Evolutionary conservation across 2,797 vertebrate genomes (phyloP), one percentile per base, ranked within the genome.

Genomic region (Manis crassicaudata): DNA sequence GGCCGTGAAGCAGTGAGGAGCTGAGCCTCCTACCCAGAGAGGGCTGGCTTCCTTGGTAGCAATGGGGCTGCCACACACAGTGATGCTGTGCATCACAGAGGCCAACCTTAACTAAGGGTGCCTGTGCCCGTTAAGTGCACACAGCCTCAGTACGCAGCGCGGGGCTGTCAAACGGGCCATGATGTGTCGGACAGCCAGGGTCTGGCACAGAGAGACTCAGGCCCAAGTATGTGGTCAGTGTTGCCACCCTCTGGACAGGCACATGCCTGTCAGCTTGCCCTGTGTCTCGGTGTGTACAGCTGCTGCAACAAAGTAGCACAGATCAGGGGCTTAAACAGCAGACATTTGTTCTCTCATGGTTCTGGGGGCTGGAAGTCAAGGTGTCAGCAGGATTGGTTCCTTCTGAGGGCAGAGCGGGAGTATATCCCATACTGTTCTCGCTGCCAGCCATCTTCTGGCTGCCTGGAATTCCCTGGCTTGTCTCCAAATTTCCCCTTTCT

Each of bases 121-220:
- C 50, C 27, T n/a, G 1, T 37, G 37, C 32, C 50, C 23, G 2
- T 46, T 2, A 13, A 23, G 40, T 5, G 2, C 37, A 25, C 56
- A 7, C 50, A 37, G 10, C 54, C 27, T 56, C 0, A 0, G 29
- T 1, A 5, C 14, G 52, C 7, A 4, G 37, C 5, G 1, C 4
- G 32, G 60, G n/a, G 6, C 89, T 63, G 6, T 70, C 23, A 67
- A 29, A 9, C 10, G 2, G 4, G 21, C 32, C 18, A 10, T 5
- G 32, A 70, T 8, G 9, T 3, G 0, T 43, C 52, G 0, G 46
- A 5, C 0, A 8, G 46, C 46, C 40, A 2, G 3, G 25, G 32
- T 60, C 70, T n/a, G 37, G 54, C 82, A 40, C 32, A 16, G 17
- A 17, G 79, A 76, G 73, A 54, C 50, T 40, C 12, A 0, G 50